Evolutionary conservation across 2,797 vertebrate genomes (phyloP).

Genomic region (Tragopan temminckii): DNA sequence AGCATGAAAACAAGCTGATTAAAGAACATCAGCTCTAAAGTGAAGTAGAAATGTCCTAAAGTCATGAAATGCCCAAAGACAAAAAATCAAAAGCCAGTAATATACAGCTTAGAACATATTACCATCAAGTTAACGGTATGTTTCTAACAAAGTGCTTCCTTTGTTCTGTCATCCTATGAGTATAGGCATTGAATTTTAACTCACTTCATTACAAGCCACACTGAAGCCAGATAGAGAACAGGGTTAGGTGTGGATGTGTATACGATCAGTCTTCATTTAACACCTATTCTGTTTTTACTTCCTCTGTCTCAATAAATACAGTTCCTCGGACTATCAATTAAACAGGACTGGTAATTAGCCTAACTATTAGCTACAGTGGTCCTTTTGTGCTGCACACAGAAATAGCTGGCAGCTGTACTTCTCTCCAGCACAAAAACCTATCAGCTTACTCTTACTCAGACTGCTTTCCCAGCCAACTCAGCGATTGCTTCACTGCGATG

Average conservation of each 20-base stretch:
- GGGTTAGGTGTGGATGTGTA: accelerated
- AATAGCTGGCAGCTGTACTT: slow-evolving; percentile 38
- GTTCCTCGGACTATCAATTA: neutral
- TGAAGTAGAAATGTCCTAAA: neutral
- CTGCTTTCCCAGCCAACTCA: neutral
- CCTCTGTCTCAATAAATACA: neutral
- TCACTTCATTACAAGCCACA: neutral
- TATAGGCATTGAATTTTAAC: neutral
- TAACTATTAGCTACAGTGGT: neutral
- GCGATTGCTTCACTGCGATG: neutral
- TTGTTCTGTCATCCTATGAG: neutral
- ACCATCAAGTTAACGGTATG: neutral
- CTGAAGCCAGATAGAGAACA: neutral
- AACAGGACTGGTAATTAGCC: neutral
- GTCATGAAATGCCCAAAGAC: neutral
- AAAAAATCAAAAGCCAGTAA: neutral
- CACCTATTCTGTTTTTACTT: neutral
- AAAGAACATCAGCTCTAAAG: neutral
- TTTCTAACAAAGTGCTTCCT: neutral
- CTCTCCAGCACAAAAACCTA: neutral
- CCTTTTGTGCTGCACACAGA: neutral
- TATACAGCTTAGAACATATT: neutral
- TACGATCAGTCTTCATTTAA: neutral
- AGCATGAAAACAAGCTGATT: accelerated
- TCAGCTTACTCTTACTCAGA: neutral